phyloP scores from a whole-genome alignment of 2,797 vertebrate genomes.

The Muraenolepis orangiensis region DNA sequence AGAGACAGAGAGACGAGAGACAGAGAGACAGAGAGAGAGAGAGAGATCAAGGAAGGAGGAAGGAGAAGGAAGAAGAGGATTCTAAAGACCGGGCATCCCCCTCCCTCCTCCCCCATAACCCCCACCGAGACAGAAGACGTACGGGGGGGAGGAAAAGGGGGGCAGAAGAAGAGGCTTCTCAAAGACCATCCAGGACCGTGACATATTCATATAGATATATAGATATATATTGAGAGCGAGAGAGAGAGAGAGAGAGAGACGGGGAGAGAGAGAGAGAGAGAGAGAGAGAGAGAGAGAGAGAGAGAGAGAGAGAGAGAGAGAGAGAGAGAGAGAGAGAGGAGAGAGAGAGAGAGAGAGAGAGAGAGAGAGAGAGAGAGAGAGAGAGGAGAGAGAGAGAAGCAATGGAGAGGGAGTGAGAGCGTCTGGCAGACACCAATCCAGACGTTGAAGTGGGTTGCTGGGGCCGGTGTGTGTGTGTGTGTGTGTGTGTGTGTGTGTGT shows the following conservation, averaged over 20 bases:
- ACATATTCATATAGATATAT: neutral
- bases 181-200: neutral
- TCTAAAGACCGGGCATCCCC: too few species aligned
- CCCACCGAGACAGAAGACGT: too few species aligned
- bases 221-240: neutral
- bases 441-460: neutral
- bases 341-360: neutral
- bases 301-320: neutral
- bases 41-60: neutral
- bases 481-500: too few species aligned
- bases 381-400: neutral
- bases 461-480: too few species aligned
- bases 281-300: neutral
- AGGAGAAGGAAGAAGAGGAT: too few species aligned
- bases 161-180: too few species aligned
- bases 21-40: constrained; percentile 2
- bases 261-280: neutral
- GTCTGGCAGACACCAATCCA: neutral
- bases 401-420: neutral
- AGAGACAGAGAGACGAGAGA: neutral
- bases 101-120: too few species aligned
- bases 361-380: neutral
- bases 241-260: too few species aligned
- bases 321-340: too few species aligned
- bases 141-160: too few species aligned